phyloP scores from a whole-genome alignment of 2,888 invertebrate genomes.

The Mesodorylaimus sp. region DNA sequence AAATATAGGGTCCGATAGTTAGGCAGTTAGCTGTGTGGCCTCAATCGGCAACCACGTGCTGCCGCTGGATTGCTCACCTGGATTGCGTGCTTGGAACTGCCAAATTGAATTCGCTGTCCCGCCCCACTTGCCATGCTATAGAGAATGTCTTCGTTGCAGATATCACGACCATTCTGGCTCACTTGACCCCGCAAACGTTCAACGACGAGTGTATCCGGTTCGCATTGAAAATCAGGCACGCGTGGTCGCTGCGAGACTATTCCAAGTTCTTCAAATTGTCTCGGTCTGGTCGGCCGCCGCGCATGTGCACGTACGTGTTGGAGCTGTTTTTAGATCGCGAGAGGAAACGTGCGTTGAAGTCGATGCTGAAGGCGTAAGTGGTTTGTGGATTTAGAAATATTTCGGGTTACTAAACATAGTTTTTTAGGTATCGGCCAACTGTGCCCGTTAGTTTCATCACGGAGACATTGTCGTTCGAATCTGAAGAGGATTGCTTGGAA shows the following conservation, averaged over 20 bases:
- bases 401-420: neutral
- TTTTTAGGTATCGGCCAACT: slow-evolving; percentile 52
- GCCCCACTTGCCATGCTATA: no score
- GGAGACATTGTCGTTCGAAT: slow-evolving; percentile 68
- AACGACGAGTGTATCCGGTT: slow-evolving; percentile 25
- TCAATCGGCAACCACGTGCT: no score
- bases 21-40: no score
- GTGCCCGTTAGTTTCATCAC: slow-evolving; percentile 67
- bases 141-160: slow-evolving; percentile 51
- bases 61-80: no score
- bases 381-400: slow-evolving; percentile 8
- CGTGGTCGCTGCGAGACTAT: slow-evolving; percentile 81
- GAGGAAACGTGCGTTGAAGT: slow-evolving; percentile 70
- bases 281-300: slow-evolving; percentile 49
- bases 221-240: slow-evolving; percentile 68
- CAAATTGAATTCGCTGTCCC: no score
- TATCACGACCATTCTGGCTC: slow-evolving; percentile 70
- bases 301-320: slow-evolving; percentile 87
- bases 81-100: no score
- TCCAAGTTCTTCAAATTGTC: slow-evolving; percentile 77
- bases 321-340: slow-evolving; percentile 95
- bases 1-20: no score
- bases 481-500: slow-evolving; percentile 55
- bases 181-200: slow-evolving; percentile 44
- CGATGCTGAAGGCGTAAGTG: slow-evolving; percentile 92